phyloP scores from a whole-genome alignment of 2,888 invertebrate genomes.

The Limenitis camilla region DNA sequence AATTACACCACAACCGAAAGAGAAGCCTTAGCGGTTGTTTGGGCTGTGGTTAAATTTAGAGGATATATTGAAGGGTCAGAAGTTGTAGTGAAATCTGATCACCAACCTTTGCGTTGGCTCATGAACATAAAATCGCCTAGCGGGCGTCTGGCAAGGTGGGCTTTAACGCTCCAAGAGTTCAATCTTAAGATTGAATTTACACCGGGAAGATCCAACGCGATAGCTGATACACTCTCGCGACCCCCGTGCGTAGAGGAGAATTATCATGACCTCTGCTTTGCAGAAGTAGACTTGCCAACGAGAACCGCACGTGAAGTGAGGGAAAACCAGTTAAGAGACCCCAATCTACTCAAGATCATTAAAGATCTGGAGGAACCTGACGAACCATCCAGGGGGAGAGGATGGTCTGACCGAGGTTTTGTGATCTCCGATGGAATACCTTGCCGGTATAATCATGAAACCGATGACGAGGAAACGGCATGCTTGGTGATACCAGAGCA shows the following conservation, averaged over 20 bases:
- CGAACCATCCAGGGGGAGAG: background rate
- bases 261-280: constrained; percentile 21
- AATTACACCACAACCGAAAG: constrained; percentile 47
- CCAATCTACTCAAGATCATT: constrained; percentile 24
- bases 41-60: constrained; percentile 31
- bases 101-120: constrained; percentile 48
- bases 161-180: constrained; percentile 33
- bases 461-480: constrained; percentile 17
- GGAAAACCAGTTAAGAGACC: constrained; percentile 21
- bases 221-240: constrained; percentile 13
- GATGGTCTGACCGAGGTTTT: constrained; percentile 26
- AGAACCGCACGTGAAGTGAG: constrained; percentile 15
- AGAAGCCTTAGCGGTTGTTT: constrained; percentile 31
- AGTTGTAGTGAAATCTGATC: constrained; percentile 47
- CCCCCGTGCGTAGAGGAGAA: background rate
- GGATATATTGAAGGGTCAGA: constrained; percentile 41
- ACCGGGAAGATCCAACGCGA: constrained; percentile 22
- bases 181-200: too few species aligned
- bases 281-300: constrained; percentile 19
- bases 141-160: constrained; percentile 49
- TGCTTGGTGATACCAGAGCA: constrained; percentile 23
- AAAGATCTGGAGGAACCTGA: constrained; percentile 19
- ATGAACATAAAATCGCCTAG: constrained; percentile 37
- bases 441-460: constrained; percentile 21
- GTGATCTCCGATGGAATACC: constrained; percentile 25